phyloP scores from a whole-genome alignment of 2,888 invertebrate species.

The Carterocephalus palaemon region DNA sequence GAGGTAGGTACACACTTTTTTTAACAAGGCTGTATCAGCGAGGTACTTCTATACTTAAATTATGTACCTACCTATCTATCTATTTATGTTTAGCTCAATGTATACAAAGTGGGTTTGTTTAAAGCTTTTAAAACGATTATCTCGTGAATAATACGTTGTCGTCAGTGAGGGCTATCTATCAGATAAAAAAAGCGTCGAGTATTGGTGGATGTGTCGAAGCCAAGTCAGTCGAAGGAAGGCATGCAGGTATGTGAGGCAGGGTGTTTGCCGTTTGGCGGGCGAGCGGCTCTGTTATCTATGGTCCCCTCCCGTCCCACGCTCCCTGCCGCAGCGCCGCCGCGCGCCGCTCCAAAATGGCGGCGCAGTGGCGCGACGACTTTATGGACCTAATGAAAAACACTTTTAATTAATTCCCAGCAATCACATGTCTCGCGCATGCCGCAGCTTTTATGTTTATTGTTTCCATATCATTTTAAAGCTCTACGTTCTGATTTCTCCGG shows the following conservation, averaged over 20 bases:
- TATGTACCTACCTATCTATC: too few species aligned
- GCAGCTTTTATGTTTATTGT: slow-evolving; percentile 75
- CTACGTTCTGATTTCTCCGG: slow-evolving; percentile 74
- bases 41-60: too few species aligned
- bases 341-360: slow-evolving; percentile 40
- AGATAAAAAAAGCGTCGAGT: slow-evolving; percentile 4
- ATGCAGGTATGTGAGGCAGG: slow-evolving; percentile 16
- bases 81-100: too few species aligned
- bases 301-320: slow-evolving; percentile 51
- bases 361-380: slow-evolving; percentile 41
- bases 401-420: slow-evolving; percentile 77
- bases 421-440: slow-evolving; percentile 63
- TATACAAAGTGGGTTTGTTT: background rate
- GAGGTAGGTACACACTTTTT: too few species aligned
- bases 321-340: slow-evolving; percentile 44
- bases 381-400: slow-evolving; percentile 74
- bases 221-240: too few species aligned
- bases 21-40: too few species aligned
- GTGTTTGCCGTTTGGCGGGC: slow-evolving; percentile 11
- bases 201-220: slow-evolving; percentile 18
- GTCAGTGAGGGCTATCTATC: background rate
- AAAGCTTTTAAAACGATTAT: background rate
- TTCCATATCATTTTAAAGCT: slow-evolving; percentile 73
- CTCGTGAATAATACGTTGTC: background rate
- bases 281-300: slow-evolving; percentile 64